These are phyloP conservation scores for Bergia sp. DNA, from an alignment of 92 coral and sea anemone species.

Conservation along the genomic window DNA sequence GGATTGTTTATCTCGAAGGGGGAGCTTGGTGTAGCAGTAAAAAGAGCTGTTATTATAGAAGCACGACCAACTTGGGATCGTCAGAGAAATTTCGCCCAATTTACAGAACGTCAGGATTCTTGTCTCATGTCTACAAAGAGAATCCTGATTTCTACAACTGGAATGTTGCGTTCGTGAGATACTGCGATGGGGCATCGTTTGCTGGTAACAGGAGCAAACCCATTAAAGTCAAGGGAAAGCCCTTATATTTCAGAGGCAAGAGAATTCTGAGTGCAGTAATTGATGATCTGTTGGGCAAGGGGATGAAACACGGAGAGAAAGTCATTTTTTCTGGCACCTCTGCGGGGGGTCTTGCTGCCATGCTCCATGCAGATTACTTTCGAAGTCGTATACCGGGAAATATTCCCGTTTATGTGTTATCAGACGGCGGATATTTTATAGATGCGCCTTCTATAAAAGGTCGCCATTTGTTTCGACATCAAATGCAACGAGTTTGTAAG, in stretches of 20 bases:
- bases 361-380: conserved; percentile 89
- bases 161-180: conserved; percentile 88
- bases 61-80: conserved; percentile 74
- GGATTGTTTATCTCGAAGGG: conserved; percentile 90
- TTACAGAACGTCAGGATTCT: conserved; percentile 69
- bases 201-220: conserved; percentile 91
- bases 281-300: conserved; percentile 69
- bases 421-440: conserved; percentile 91
- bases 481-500: conserved; percentile 71
- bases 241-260: conserved; percentile 86
- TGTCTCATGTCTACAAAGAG: conserved; percentile 55
- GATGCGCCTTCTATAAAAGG: conserved; percentile 66
- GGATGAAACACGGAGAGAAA: conserved; percentile 54
- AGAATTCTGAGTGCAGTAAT: conserved; percentile 75
- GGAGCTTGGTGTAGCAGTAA: conserved; percentile 96
- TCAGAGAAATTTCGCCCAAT: conserved; percentile 53
- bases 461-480: conserved; percentile 53
- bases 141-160: conserved; percentile 90
- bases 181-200: conserved; percentile 96
- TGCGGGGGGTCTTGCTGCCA: conserved; percentile 94
- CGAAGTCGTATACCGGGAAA: conserved; percentile 61
- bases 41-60: conserved; percentile 74
- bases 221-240: conserved; percentile 60
- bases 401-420: conserved; percentile 66
- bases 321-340: conserved; percentile 93